Conservation (phyloP, 2,113 vertebrate species). For the Apteryx owenii region DNA sequence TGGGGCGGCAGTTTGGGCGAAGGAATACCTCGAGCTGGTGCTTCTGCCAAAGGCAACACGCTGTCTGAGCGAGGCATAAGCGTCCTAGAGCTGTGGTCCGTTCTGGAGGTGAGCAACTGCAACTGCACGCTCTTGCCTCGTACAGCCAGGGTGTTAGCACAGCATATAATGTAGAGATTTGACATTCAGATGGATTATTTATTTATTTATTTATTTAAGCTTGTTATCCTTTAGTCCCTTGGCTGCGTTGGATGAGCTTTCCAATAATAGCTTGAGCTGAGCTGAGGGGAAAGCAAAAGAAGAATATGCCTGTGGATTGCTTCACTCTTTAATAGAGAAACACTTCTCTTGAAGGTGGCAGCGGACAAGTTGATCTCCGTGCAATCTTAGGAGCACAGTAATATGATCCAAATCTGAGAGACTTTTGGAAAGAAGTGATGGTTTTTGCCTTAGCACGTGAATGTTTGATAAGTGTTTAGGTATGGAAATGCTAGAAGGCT, state of each 20-base stretch:
- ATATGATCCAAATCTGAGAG: background rate
- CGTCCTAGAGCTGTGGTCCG: background rate
- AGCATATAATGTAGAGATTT: too few relatives aligned
- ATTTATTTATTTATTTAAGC: background rate
- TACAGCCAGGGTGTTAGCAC: background rate
- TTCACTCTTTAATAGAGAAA: background rate
- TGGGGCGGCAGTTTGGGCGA: background rate
- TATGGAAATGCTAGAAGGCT: background rate
- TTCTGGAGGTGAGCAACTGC: background rate
- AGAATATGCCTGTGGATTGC: background rate
- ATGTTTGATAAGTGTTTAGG: background rate
- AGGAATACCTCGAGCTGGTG: background rate
- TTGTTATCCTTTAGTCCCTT: background rate
- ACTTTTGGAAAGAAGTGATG: background rate
- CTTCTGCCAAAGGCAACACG: background rate
- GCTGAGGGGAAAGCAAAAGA: background rate
- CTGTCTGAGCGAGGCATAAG: background rate
- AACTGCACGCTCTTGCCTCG: background rate
- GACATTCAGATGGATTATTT: background rate
- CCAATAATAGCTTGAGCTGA: background rate
- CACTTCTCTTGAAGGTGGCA: background rate
- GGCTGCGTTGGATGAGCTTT: background rate
- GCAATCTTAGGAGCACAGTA: background rate
- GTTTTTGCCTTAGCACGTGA: background rate
- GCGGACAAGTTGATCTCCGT: accelerated